Evolutionary conservation across 1,140 invertebrate species (phyloP).

Genomic region (Choristoneura fumiferana): DNA sequence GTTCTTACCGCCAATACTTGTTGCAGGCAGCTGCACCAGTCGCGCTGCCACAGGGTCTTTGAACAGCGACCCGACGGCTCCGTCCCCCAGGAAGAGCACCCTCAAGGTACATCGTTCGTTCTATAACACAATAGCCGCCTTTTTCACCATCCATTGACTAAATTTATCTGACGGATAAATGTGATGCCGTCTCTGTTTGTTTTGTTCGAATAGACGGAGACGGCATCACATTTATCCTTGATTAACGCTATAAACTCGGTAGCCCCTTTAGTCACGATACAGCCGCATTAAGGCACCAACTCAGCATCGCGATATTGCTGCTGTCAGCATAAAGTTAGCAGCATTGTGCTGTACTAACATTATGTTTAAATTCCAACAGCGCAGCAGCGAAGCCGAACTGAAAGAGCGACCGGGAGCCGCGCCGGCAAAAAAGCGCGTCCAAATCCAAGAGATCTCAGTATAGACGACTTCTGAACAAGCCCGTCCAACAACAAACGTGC

Average conservation of each 20-base stretch:
- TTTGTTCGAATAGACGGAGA: too few relatives aligned
- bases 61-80: slow-evolving; percentile 31
- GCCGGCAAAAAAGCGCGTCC: slow-evolving; percentile 66
- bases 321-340: background rate
- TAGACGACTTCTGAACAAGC: slow-evolving; percentile 51
- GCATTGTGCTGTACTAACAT: slow-evolving; percentile 42
- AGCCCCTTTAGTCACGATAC: too few relatives aligned
- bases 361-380: slow-evolving; percentile 60
- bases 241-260: too few relatives aligned
- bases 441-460: slow-evolving; percentile 72
- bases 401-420: slow-evolving; percentile 51
- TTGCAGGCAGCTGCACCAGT: slow-evolving; percentile 37
- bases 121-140: too few relatives aligned
- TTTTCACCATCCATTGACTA: too few relatives aligned
- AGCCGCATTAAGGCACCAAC: too few relatives aligned
- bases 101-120: slow-evolving; percentile 50
- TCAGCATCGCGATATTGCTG: too few relatives aligned
- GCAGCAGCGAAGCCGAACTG: slow-evolving; percentile 68
- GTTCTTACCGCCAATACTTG: background rate
- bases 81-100: slow-evolving; percentile 52
- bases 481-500: too few relatives aligned
- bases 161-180: too few relatives aligned
- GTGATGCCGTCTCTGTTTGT: too few relatives aligned
- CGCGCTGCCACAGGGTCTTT: slow-evolving; percentile 31
- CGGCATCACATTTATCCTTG: too few relatives aligned